Evolutionary conservation across 2,888 invertebrate species (phyloP).

Genomic region (Stenotaenia linearis): DNA sequence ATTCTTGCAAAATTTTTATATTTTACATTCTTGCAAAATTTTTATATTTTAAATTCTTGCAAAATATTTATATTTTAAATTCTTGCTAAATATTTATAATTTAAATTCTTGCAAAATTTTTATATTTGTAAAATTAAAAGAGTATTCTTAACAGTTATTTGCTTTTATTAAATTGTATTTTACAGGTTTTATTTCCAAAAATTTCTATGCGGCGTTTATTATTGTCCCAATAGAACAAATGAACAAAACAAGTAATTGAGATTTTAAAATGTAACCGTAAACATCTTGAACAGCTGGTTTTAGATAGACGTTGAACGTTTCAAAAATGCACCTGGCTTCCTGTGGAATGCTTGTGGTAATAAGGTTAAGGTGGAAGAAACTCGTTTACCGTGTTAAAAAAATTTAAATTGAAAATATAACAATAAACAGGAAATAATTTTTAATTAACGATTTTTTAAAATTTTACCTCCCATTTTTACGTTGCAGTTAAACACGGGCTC

Average conservation of each 20-base stretch:
- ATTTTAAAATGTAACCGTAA: not conserved
- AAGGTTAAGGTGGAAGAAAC: not conserved
- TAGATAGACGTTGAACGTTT: not conserved
- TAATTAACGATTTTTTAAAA: not conserved
- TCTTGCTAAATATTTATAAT: too few relatives aligned
- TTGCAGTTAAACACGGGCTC: not conserved
- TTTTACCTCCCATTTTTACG: not conserved
- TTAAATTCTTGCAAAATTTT: too few relatives aligned
- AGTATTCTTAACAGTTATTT: too few relatives aligned
- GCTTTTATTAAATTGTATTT: too few relatives aligned
- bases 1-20: too few relatives aligned
- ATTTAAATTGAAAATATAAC: not conserved
- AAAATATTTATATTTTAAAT: not conserved
- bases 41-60: too few relatives aligned
- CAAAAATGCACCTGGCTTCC: conserved; percentile 6
- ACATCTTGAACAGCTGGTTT: not conserved
- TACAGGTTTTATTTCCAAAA: too few relatives aligned
- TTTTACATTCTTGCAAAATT: too few relatives aligned
- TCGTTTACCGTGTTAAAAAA: not conserved
- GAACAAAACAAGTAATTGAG: too few relatives aligned
- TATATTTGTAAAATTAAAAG: too few relatives aligned
- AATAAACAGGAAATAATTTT: not conserved
- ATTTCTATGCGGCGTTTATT: too few relatives aligned
- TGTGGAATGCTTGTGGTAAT: conserved; percentile 13
- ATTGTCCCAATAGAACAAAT: too few relatives aligned